Percentiles rank a stretch among this genome's conserved stretches.
Conservation (phyloP, 2,797 vertebrate genomes). For the Lates japonicus region DNA sequence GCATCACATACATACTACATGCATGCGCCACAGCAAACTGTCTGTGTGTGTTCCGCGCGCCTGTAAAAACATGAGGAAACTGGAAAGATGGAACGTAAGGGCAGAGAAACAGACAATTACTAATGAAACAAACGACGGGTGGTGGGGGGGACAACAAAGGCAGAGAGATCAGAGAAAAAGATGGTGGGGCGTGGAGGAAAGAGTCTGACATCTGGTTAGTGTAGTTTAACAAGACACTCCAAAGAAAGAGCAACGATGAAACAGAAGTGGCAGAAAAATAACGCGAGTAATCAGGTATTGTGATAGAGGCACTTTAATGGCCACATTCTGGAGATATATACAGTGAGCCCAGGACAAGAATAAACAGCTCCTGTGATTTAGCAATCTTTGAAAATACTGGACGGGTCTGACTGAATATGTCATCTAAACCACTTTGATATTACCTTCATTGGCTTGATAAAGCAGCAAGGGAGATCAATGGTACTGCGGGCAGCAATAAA, state of each 20-base stretch:
- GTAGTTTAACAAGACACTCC: slow-evolving; percentile 73
- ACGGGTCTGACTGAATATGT: slow-evolving; percentile 40
- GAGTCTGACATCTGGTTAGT: slow-evolving; percentile 68
- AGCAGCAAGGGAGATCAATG: slow-evolving; percentile 45
- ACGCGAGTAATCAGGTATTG: slow-evolving; percentile 59
- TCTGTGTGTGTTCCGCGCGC: background rate
- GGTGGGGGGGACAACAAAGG: slow-evolving; percentile 58
- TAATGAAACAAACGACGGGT: slow-evolving; percentile 72
- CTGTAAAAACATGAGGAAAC: slow-evolving; percentile 32
- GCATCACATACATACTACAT: background rate
- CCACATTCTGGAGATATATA: slow-evolving; percentile 18
- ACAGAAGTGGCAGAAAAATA: slow-evolving; percentile 58
- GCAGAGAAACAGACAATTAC: slow-evolving; percentile 45
- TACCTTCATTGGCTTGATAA: slow-evolving; percentile 57
- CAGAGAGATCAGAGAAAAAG: slow-evolving; percentile 59
- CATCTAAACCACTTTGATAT: slow-evolving; percentile 41
- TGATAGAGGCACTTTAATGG: slow-evolving; percentile 43
- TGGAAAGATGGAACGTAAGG: slow-evolving; percentile 28
- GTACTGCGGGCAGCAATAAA: slow-evolving; percentile 53
- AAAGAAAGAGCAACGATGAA: slow-evolving; percentile 56
- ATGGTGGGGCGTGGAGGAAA: slow-evolving; percentile 49
- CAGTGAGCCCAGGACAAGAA: slow-evolving; percentile 23
- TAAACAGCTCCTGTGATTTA: slow-evolving; percentile 35
- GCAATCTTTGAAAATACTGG: slow-evolving; percentile 44
- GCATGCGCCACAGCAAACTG: background rate